Percentiles rank a stretch among this genome's conserved stretches.
These are phyloP conservation scores for Seriola quinqueradiata DNA, from an alignment of 2,113 vertebrate genomes.

Conservation along the genomic window DNA sequence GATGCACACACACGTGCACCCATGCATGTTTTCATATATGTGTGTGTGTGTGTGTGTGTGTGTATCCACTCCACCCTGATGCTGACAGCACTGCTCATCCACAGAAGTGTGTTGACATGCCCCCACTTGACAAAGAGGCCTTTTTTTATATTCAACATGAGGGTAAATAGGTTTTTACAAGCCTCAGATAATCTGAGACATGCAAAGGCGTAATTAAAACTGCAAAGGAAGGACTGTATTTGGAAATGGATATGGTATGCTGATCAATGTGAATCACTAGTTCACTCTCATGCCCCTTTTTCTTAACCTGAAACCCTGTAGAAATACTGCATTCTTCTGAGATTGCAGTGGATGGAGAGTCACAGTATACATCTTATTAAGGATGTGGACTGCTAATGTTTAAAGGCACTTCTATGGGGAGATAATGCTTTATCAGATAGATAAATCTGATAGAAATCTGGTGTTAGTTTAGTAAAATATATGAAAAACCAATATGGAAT, in stretches of 20 bases:
- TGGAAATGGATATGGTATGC: slow-evolving; percentile 24
- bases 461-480: not conserved
- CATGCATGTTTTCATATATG: slow-evolving; percentile 42
- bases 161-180: slow-evolving; percentile 64
- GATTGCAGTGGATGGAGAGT: not conserved
- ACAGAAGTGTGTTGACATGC: slow-evolving; percentile 71
- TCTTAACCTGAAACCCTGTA: not conserved
- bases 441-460: not conserved
- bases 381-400: not conserved
- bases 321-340: not conserved
- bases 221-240: slow-evolving; percentile 28
- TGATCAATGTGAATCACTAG: slow-evolving; percentile 27
- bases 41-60: slow-evolving; percentile 27
- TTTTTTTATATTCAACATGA: slow-evolving; percentile 68
- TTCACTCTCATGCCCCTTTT: slow-evolving; percentile 23
- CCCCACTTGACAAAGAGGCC: slow-evolving; percentile 74
- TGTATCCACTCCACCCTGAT: slow-evolving; percentile 23
- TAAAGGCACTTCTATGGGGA: not conserved
- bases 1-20: slow-evolving; percentile 44
- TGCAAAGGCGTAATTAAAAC: slow-evolving; percentile 66
- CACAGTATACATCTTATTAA: not conserved
- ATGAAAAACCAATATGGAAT: not conserved
- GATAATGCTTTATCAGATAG: not conserved
- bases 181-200: slow-evolving; percentile 56
- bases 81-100: slow-evolving; percentile 67